phyloP scores from a whole-genome alignment of 2,113 vertebrate genomes.

The Rattus rattus region DNA sequence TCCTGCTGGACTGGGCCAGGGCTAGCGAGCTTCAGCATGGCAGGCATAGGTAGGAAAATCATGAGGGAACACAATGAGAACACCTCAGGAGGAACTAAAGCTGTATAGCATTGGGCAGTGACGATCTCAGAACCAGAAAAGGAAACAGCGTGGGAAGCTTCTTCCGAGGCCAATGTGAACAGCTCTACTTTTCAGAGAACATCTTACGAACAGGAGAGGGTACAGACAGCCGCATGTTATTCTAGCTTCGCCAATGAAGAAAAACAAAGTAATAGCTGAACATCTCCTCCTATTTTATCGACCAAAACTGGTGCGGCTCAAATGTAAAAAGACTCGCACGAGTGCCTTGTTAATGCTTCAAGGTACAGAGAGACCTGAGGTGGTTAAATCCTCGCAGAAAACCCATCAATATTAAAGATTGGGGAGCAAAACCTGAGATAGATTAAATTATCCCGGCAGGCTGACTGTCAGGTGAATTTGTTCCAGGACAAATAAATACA shows the following conservation, averaged over 20 bases:
- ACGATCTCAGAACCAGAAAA: background rate
- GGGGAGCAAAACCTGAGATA: background rate
- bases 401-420: background rate
- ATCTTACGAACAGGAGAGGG: background rate
- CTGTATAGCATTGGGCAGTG: background rate
- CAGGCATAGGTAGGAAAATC: background rate
- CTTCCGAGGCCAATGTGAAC: background rate
- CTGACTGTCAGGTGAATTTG: background rate
- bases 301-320: background rate
- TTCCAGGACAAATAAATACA: background rate
- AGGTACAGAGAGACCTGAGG: background rate
- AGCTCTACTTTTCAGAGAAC: background rate
- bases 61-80: background rate
- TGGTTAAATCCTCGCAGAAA: background rate
- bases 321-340: background rate
- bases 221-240: background rate
- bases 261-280: background rate
- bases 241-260: background rate
- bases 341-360: background rate
- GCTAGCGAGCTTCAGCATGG: accelerated
- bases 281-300: background rate
- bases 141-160: background rate
- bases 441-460: background rate
- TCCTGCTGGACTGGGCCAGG: background rate
- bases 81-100: background rate